phyloP scores from a whole-genome alignment of 2,113 vertebrate species.

The Mus spicilegus region DNA sequence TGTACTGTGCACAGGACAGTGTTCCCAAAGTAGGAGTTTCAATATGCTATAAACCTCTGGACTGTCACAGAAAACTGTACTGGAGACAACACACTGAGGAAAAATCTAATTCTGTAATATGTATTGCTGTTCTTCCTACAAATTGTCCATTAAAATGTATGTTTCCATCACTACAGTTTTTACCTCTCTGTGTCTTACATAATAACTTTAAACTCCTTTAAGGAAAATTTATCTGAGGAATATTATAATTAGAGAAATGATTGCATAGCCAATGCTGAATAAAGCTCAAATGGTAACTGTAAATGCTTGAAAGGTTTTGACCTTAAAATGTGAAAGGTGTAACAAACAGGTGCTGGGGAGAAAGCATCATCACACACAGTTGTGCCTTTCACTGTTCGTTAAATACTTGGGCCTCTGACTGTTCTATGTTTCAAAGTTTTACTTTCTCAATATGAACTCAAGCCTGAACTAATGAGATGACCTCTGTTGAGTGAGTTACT shows the following conservation, averaged over 20 bases:
- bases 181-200: neutral
- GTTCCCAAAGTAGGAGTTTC: neutral
- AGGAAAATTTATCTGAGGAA: neutral
- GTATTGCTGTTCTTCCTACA: neutral
- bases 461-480: constrained; percentile 66
- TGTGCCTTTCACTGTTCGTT: constrained; percentile 63
- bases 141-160: neutral
- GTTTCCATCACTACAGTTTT: neutral
- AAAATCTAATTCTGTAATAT: neutral
- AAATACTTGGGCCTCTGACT: constrained; percentile 16
- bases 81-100: neutral
- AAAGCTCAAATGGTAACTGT: neutral
- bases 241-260: constrained; percentile 38
- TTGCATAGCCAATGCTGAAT: neutral
- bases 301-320: constrained; percentile 22
- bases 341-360: constrained; percentile 17
- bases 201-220: neutral
- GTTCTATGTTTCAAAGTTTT: constrained; percentile 65
- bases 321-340: neutral
- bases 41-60: neutral
- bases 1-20: neutral
- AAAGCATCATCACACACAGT: neutral
- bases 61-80: neutral
- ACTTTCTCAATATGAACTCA: constrained; percentile 65
- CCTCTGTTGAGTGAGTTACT: constrained; percentile 40